Conservation (phyloP, 2,113 vertebrate species). For the Coracopsis vasa region DNA sequence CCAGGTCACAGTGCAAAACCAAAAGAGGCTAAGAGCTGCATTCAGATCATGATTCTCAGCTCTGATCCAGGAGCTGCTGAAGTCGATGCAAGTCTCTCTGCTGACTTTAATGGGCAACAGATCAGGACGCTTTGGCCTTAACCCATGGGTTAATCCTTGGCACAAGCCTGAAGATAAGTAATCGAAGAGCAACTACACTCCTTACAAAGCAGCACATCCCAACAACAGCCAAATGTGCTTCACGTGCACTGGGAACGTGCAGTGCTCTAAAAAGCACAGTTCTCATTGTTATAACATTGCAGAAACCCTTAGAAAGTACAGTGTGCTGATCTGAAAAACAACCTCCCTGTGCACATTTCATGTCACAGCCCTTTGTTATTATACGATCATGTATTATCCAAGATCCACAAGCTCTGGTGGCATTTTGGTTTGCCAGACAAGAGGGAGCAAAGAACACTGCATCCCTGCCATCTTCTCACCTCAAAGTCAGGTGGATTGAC, state of each 20-base stretch:
- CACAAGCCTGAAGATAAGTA: neutral
- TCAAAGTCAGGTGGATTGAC: neutral
- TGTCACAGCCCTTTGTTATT: neutral
- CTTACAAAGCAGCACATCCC: neutral
- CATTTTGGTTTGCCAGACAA: neutral
- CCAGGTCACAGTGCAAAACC: neutral
- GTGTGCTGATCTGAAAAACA: neutral
- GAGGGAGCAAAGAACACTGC: neutral
- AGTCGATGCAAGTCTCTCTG: neutral
- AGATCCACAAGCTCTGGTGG: neutral
- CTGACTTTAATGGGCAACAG: constrained; percentile 7
- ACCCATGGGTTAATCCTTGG: neutral
- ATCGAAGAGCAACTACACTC: neutral
- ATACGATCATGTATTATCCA: neutral
- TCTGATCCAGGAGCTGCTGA: neutral
- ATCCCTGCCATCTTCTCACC: neutral
- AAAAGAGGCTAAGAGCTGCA: neutral
- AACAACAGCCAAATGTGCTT: neutral
- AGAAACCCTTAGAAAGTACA: neutral
- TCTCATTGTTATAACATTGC: neutral
- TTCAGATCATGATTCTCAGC: neutral
- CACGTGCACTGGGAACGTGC: rapidly evolving
- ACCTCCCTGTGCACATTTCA: neutral
- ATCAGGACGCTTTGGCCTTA: neutral
- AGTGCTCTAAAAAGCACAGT: neutral